Evolutionary conservation across 2,797 vertebrate species (phyloP).

Genomic region (Salarias fasciatus): DNA sequence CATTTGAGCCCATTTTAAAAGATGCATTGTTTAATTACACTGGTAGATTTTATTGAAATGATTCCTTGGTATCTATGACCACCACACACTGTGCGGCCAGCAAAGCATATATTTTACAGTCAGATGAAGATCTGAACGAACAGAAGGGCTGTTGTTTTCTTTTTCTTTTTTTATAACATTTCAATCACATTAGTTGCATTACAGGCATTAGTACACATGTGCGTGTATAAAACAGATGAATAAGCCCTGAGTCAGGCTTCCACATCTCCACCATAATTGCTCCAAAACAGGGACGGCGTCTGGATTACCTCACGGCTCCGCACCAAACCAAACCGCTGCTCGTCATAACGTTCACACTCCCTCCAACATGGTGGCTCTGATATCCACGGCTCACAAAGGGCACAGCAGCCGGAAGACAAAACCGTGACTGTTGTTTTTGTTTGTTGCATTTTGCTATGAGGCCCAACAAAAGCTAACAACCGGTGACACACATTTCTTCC

Average conservation of each 20-base stretch:
- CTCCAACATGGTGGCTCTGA: background rate
- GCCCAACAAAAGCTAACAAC: conserved; percentile 10
- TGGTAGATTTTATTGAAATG: too few relatives aligned
- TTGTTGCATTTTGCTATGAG: conserved; percentile 11
- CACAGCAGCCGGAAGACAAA: background rate
- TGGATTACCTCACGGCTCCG: background rate
- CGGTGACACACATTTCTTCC: conserved; percentile 20
- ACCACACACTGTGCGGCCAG: too few relatives aligned
- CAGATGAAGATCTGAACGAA: too few relatives aligned
- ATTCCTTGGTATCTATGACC: too few relatives aligned
- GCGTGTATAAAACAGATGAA: conserved; percentile 24
- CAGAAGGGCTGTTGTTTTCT: too few relatives aligned
- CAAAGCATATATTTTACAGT: too few relatives aligned
- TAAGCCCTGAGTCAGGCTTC: conserved; percentile 1
- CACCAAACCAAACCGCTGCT: background rate
- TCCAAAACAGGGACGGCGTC: conserved; percentile 4
- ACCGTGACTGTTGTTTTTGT: conserved; percentile 19
- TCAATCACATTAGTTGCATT: conserved; percentile 39
- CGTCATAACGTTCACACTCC: background rate
- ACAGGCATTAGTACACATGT: conserved; percentile 22
- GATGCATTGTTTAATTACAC: too few relatives aligned
- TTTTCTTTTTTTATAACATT: conserved; percentile 1
- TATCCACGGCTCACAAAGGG: conserved; percentile 4
- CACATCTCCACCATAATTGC: conserved; percentile 2
- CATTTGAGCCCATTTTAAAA: too few relatives aligned